Conservation (phyloP, 2,888 invertebrate genomes). For the Linnaemya tessellans region DNA sequence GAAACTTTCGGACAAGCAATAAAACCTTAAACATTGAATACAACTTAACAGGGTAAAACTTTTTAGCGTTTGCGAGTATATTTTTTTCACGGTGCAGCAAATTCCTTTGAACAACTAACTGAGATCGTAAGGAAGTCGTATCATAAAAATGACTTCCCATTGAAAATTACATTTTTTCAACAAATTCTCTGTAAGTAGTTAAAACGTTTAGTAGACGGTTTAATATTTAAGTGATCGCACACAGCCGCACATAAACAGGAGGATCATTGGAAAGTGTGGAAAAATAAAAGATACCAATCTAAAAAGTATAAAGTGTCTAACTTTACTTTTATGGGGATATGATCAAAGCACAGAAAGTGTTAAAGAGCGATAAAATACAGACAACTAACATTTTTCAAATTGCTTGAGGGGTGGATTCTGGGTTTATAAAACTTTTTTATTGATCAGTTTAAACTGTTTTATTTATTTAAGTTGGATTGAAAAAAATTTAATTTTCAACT, state of each 20-base stretch:
- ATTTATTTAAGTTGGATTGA: no score
- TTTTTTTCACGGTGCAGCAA: not conserved
- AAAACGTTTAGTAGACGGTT: slow-evolving; percentile 3
- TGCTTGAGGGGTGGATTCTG: not conserved
- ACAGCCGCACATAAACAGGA: not conserved
- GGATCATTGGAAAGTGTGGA: not conserved
- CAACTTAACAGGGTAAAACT: not conserved
- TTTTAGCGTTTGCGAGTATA: not conserved
- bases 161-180: slow-evolving; percentile 6
- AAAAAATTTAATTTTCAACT: no score
- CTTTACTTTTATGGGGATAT: not conserved
- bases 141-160: slow-evolving; percentile 16
- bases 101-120: slow-evolving; percentile 38
- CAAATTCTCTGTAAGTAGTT: no score
- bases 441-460: not conserved
- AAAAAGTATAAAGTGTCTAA: not conserved
- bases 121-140: slow-evolving; percentile 19
- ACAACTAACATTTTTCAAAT: not conserved
- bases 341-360: not conserved
- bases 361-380: not conserved
- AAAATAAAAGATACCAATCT: not conserved
- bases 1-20: slow-evolving; percentile 33
- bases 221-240: slow-evolving; percentile 7
- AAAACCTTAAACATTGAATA: slow-evolving; percentile 33
- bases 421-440: not conserved